Conservation (phyloP, 1,140 invertebrate species). For the Gonatopus flavifemur region DNA sequence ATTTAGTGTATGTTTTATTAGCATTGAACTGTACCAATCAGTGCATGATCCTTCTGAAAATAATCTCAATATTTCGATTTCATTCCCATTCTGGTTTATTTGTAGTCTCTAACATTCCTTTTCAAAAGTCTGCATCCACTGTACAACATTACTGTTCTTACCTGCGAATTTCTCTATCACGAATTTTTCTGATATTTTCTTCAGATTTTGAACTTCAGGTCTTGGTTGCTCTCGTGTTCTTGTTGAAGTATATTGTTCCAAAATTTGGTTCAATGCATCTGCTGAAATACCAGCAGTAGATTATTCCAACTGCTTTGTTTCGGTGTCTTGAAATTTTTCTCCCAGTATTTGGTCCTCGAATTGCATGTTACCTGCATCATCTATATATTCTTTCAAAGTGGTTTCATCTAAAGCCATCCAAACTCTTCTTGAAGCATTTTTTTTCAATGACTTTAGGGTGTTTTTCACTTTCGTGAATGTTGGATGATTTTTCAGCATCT, state of each 20-base stretch:
- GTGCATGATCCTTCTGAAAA: too few relatives aligned
- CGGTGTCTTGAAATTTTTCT: too few relatives aligned
- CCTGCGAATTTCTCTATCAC: slow-evolving; percentile 1
- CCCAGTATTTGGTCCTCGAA: neutral
- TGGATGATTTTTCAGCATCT: slow-evolving; percentile 1
- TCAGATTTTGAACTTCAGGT: neutral
- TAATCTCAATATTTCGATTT: slow-evolving; percentile 7
- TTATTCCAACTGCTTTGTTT: neutral
- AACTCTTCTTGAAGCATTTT: slow-evolving; percentile 1
- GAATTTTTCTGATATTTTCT: slow-evolving; percentile 5
- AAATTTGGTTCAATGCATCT: neutral
- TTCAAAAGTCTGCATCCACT: slow-evolving; percentile 5
- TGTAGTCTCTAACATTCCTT: neutral
- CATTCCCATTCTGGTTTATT: neutral
- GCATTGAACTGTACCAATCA: neutral
- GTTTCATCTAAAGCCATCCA: slow-evolving; percentile 4
- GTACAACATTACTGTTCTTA: too few relatives aligned
- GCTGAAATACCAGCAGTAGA: neutral
- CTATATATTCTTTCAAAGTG: slow-evolving; percentile 2
- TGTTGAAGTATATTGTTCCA: too few relatives aligned
- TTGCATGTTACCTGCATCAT: slow-evolving; percentile 8
- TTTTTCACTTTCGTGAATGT: slow-evolving; percentile 6
- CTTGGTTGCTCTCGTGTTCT: neutral
- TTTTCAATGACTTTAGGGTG: neutral
- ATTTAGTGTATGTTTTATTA: neutral